Conservation (phyloP, 2,113 vertebrate genomes). For the Poecilia latipinna region DNA sequence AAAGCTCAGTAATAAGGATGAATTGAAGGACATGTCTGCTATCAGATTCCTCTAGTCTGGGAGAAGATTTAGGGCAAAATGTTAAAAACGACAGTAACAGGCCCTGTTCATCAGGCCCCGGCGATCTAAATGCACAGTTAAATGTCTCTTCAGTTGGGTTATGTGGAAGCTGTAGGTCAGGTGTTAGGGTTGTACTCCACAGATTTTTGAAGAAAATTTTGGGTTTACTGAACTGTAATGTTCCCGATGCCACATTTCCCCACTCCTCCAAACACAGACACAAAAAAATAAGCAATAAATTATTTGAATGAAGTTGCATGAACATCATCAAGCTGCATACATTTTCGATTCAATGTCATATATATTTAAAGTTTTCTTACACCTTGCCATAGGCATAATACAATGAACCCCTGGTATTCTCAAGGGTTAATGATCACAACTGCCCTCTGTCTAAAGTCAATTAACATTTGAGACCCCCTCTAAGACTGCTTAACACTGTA, state of each 20-base stretch:
- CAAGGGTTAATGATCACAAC: too few species aligned
- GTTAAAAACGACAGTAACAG: not conserved
- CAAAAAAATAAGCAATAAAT: too few species aligned
- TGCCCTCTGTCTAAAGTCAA: too few species aligned
- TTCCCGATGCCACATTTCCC: not conserved
- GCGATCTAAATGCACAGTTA: not conserved
- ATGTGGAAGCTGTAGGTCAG: not conserved
- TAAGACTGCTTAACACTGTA: too few species aligned
- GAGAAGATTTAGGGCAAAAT: not conserved
- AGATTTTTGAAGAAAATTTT: not conserved
- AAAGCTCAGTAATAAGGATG: not conserved
- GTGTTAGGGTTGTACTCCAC: not conserved
- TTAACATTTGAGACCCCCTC: too few species aligned
- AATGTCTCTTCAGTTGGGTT: not conserved
- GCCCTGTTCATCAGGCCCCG: not conserved
- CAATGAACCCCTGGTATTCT: too few species aligned
- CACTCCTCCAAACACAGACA: too few species aligned
- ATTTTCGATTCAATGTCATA: too few species aligned
- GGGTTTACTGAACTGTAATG: not conserved
- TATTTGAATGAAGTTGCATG: too few species aligned
- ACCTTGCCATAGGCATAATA: too few species aligned
- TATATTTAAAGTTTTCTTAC: too few species aligned
- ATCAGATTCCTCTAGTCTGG: not conserved
- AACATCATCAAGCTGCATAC: too few species aligned
- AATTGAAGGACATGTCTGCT: not conserved